These are phyloP conservation scores for Paracentrotus lividus DNA, from an alignment of 53 echinoderm and acorn worm species.

Conservation along the genomic window DNA sequence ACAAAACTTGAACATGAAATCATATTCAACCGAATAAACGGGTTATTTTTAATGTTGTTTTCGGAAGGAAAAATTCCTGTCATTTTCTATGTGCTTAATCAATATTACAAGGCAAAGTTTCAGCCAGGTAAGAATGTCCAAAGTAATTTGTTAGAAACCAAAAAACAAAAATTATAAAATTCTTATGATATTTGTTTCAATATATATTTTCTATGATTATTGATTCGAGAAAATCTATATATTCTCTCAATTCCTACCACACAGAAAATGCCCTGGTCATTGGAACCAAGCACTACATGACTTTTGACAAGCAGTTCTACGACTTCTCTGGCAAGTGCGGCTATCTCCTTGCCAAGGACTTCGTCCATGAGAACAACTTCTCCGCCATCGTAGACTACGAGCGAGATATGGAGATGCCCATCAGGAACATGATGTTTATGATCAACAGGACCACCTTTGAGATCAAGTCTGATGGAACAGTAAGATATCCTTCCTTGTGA, in stretches of 20 bases:
- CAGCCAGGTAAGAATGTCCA: no score
- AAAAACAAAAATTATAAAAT: no score
- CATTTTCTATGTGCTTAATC: no score
- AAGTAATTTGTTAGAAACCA: no score
- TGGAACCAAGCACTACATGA: constrained; percentile 90
- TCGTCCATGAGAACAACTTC: constrained; percentile 91
- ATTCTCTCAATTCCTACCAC: not conserved
- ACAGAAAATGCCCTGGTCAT: constrained; percentile 84
- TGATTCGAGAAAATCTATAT: no score
- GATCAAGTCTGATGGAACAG: constrained; percentile 75
- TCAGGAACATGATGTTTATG: constrained; percentile 78
- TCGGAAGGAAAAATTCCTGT: no score
- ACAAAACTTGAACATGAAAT: no score
- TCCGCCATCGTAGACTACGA: constrained; percentile 90
- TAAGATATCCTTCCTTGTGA: constrained; percentile 37
- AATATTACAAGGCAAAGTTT: no score
- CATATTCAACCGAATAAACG: no score
- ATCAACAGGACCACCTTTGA: constrained; percentile 72
- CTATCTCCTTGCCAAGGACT: constrained; percentile 94
- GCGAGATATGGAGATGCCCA: constrained; percentile 60
- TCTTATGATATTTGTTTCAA: no score
- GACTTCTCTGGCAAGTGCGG: constrained; percentile 93
- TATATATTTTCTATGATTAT: no score
- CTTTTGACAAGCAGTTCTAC: constrained; percentile 91
- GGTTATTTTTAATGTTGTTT: no score